These are phyloP conservation scores for Electrophaes corylata DNA, from an alignment of 2,888 invertebrate genomes.

Conservation along the genomic window DNA sequence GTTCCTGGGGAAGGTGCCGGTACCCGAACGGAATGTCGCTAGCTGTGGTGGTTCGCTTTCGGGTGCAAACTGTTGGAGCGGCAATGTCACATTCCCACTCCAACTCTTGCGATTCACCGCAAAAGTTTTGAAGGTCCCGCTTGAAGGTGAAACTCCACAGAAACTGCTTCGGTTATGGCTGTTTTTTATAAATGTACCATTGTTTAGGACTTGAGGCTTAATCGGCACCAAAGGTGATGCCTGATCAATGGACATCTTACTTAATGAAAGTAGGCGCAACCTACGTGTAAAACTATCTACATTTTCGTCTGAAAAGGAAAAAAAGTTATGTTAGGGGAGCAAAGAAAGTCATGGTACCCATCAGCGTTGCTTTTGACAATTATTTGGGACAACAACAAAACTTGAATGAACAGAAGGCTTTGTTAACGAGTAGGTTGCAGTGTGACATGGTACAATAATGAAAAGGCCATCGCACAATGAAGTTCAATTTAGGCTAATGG, in stretches of 20 bases:
- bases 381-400: conserved; percentile 48
- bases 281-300: conserved; percentile 73
- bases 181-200: conserved; percentile 80
- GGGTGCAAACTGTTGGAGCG: conserved; percentile 75
- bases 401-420: conserved; percentile 45
- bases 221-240: conserved; percentile 81
- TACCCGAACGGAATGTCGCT: conserved; percentile 78
- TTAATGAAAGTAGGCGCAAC: conserved; percentile 63
- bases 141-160: conserved; percentile 78
- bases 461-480: conserved; percentile 61
- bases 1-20: conserved; percentile 80
- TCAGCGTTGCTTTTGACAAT: conserved; percentile 59
- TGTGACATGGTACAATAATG: conserved; percentile 58
- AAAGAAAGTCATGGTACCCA: conserved; percentile 50
- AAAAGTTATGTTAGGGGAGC: conserved; percentile 58
- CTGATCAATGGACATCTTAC: conserved; percentile 83
- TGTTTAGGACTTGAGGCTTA: conserved; percentile 81
- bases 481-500: conserved; percentile 71
- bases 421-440: conserved; percentile 54
- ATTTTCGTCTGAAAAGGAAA: conserved; percentile 80
- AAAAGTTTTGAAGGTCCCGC: conserved; percentile 79
- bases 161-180: conserved; percentile 82
- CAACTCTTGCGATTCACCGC: conserved; percentile 82
- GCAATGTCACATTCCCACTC: conserved; percentile 81
- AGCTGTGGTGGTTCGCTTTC: conserved; percentile 74